A percentile compares a stretch with the other conserved stretches of the same genome.
These are phyloP conservation scores for Alloscopus bannaensis DNA, from an alignment of 2,888 invertebrate species.

Conservation along the genomic window DNA sequence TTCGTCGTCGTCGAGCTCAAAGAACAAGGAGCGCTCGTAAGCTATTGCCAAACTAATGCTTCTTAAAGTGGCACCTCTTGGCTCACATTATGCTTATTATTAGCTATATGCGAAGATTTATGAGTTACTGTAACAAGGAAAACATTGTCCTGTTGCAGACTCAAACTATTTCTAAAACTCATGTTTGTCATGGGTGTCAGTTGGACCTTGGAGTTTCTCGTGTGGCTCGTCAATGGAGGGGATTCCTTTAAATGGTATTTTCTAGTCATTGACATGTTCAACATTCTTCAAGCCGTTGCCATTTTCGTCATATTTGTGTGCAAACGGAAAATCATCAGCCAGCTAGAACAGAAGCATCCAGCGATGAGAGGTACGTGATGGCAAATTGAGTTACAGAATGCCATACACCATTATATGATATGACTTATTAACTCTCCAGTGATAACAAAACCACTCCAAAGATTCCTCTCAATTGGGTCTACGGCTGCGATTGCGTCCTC, in stretches of 20 bases:
- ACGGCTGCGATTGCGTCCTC: conserved; percentile 13
- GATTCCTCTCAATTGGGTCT: conserved; percentile 4
- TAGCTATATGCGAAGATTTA: not conserved
- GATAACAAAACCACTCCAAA: conserved; percentile 36
- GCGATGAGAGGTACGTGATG: conserved; percentile 56
- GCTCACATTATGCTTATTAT: not conserved
- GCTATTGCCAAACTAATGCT: not conserved
- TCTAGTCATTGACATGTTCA: conserved; percentile 66
- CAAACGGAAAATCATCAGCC: conserved; percentile 69
- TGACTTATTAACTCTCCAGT: conserved; percentile 13
- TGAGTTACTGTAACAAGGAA: not conserved
- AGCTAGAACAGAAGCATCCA: conserved; percentile 69
- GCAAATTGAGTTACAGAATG: not conserved
- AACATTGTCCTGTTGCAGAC: conserved; percentile 36
- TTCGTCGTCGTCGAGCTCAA: conserved; percentile 36
- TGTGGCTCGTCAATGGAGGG: conserved; percentile 41
- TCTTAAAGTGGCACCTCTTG: not conserved
- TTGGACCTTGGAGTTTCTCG: conserved; percentile 69
- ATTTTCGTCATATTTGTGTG: conserved; percentile 72
- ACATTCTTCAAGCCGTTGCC: conserved; percentile 67
- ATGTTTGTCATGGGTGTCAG: conserved; percentile 71
- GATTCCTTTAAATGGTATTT: conserved; percentile 57
- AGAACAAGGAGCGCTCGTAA: conserved; percentile 54
- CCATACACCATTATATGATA: not conserved
- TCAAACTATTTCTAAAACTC: conserved; percentile 69